Base-by-base conservation (phyloP, 2,888 invertebrate species). In the Lasioglossum zephyrum region DNA sequence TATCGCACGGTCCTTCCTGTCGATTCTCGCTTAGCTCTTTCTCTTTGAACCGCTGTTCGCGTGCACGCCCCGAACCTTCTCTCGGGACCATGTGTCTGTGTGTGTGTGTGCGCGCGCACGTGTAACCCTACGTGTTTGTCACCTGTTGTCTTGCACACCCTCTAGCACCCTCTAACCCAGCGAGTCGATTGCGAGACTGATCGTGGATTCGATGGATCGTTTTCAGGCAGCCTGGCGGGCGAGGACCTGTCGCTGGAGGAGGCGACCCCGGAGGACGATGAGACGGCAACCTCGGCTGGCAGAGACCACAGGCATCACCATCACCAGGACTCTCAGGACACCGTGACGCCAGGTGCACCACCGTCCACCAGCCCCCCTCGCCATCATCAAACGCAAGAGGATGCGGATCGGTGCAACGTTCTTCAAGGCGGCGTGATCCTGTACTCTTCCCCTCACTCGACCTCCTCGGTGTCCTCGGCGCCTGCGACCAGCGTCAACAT, bases 181-280 rank as follows among this genome's bases (percentile, higher is more conserved):
- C 63, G 2, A 31, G 63, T 63, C 44, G 44, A 18, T 70, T 39
- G 76, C 70, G 53, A 74, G 53, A 88, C 63, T 87, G 81, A 91
- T 74, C 84, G 84, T 79, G 83, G 82, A 88, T 78, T 89, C 87
- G 89, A 88, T 89, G 85, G 95, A 95, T 86, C 85, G 49, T 91
- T 96, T 96, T 60, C 96, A 98, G 98, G 98, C 96, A 97, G 97
- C 92, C 96, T 98, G 95, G 97, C 97, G 93, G 97, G 97, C 92
- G 98, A 98, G 95, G 98, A 98, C 94, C 95, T 98, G 85, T 97
- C 97, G 57, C 95, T 98, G 94, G 97, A 97, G 76, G 95, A 95
- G 82, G 93, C 94, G 36, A 93, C 96, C 95, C 87, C 95, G 95
- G 94, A 95, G 93, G 92, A 96, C 95, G 94, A 96, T 95, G 89